A percentile compares a stretch with the other conserved stretches of the same genome.
These are phyloP conservation scores for Helarctos malayanus DNA, from an alignment of 2,797 vertebrate species.

Conservation along the genomic window DNA sequence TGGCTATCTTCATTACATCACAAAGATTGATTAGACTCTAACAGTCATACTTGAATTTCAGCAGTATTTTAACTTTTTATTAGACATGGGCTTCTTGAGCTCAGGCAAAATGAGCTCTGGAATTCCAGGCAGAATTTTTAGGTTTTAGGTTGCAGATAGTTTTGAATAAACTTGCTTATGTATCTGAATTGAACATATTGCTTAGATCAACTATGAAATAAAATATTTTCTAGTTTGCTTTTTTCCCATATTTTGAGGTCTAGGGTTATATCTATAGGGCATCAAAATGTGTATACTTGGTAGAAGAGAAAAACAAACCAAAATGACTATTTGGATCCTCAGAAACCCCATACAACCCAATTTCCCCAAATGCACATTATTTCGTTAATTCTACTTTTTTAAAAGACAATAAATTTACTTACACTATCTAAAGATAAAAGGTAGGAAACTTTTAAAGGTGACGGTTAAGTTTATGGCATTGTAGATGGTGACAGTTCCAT, in stretches of 20 bases:
- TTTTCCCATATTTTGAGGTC: neutral
- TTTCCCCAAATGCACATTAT: neutral
- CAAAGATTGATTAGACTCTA: neutral
- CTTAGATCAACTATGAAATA: neutral
- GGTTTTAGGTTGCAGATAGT: neutral
- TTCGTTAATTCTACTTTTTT: conserved; percentile 3
- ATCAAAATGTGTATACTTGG: neutral
- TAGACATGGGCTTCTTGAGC: neutral
- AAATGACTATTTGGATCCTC: neutral
- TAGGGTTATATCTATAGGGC: neutral
- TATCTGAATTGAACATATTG: neutral
- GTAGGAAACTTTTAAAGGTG: neutral
- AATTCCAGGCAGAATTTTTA: neutral
- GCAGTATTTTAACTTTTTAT: conserved; percentile 32
- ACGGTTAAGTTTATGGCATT: neutral
- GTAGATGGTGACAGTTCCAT: neutral
- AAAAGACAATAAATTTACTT: neutral
- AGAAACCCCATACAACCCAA: neutral
- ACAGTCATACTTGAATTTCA: conserved; percentile 25
- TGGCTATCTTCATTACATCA: neutral
- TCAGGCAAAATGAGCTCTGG: neutral
- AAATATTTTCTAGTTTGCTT: neutral
- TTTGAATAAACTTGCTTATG: neutral
- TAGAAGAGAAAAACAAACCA: neutral
- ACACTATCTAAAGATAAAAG: neutral